Evolutionary conservation across 2,888 invertebrate genomes (phyloP), one percentile per base, ranked within the genome.

Genomic region (Dynastes grantii): DNA sequence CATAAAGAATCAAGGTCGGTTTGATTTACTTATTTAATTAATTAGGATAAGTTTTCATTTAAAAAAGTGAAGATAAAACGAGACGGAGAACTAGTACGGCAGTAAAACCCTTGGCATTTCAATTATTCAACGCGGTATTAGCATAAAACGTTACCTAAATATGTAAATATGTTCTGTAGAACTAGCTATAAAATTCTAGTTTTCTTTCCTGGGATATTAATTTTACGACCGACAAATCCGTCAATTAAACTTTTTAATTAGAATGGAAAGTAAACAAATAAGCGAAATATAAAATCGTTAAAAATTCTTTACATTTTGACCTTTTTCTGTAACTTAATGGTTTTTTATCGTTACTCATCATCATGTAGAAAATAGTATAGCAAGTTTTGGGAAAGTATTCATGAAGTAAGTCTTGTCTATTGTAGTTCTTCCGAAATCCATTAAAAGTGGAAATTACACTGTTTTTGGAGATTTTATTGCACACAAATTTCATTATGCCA

Each of bases 61-160:
- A 61, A 61, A 61, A n/a, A 49, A 68, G 61, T 22, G 32, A 55
- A 11, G 58, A 45, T 37, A 61, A 61, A 75, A 61, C 22, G 73
- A 75, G 73, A 61, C 61, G 45, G 73, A 63, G 40, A 75, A 45
- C 27, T 45, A 45, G 73, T 75, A 45, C 45, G 73, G 73, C 61
- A 75, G 73, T 75, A 75, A 75, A 75, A 75, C 73, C 27, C 61
- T 61, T 75, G 73, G 73, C 61, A 75, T 75, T 63, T 75, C 73
- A 75, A 75, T 75, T 75, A 75, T 75, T 75, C 61, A 75, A 75
- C 61, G 32, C 63, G 22, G 55, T 37, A 75, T 75, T 75, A 75
- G 73, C 73, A 75, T 75, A 75, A 75, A 75, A 75, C 73, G 73
- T 75, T 75, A 75, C 73, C 73, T 75, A 75, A 75, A 75, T 75